Percentiles rank a stretch among this genome's conserved stretches.
Conservation (phyloP, 2,888 invertebrate genomes). For the Cloeon dipterum region DNA sequence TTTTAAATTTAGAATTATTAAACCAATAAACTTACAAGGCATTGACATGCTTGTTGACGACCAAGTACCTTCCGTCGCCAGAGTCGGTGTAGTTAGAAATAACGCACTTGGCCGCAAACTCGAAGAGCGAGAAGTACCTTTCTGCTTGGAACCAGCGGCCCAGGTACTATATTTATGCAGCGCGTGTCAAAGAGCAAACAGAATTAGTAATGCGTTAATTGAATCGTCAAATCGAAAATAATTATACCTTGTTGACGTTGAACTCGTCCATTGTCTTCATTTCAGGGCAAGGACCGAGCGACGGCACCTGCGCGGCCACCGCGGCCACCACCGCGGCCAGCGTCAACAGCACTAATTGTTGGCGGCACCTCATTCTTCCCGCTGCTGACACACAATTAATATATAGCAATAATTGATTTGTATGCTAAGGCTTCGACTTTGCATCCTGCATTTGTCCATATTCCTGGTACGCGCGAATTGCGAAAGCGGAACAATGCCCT, state of each 20-base stretch:
- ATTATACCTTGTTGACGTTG: conserved; percentile 28
- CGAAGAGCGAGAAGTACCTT: conserved; percentile 51
- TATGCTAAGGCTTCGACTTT: too few species aligned
- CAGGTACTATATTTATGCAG: conserved; percentile 32
- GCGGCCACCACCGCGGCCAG: neutral
- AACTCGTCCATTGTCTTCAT: conserved; percentile 34
- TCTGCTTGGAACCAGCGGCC: conserved; percentile 60
- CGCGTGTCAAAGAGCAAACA: too few species aligned
- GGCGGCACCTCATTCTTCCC: neutral
- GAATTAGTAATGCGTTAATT: too few species aligned
- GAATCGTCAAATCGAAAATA: too few species aligned
- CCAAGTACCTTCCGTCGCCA: conserved; percentile 20
- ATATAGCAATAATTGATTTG: too few species aligned
- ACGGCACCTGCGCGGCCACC: conserved; percentile 30
- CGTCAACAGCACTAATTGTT: neutral
- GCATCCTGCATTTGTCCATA: too few species aligned
- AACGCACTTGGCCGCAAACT: conserved; percentile 49
- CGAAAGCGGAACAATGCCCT: too few species aligned
- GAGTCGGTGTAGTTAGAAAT: conserved; percentile 34
- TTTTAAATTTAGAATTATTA: conserved; percentile 16
- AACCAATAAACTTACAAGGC: conserved; percentile 20
- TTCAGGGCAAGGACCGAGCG: conserved; percentile 37
- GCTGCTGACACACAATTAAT: too few species aligned
- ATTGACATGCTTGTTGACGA: conserved; percentile 22
- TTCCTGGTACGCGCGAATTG: too few species aligned